phyloP scores from a whole-genome alignment of 2,797 vertebrate species.

The Siniperca scherzeri region DNA sequence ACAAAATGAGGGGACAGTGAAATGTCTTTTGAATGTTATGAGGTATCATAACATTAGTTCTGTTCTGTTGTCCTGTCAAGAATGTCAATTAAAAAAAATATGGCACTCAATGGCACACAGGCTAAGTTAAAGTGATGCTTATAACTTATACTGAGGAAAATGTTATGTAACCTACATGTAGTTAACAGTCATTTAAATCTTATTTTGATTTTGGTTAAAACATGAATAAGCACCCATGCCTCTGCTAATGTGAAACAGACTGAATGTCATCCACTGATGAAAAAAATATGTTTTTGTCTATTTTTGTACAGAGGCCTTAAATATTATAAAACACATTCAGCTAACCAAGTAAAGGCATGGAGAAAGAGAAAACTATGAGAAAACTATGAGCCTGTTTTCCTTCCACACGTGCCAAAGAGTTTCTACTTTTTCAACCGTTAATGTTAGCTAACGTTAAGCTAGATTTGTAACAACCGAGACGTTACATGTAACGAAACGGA shows the following conservation, averaged over 20 bases:
- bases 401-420: neutral
- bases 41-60: too few species aligned
- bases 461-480: neutral
- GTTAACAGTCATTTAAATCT: neutral
- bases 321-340: neutral
- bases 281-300: neutral
- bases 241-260: neutral
- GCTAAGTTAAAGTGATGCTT: neutral
- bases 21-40: too few species aligned
- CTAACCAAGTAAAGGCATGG: fast-evolving
- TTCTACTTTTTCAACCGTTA: neutral
- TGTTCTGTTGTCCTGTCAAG: too few species aligned
- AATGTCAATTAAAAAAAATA: neutral
- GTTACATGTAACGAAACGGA: neutral
- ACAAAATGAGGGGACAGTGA: too few species aligned
- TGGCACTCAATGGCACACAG: too few species aligned
- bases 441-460: neutral
- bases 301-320: neutral
- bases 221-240: neutral
- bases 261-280: neutral
- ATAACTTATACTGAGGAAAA: neutral
- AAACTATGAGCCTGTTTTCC: neutral
- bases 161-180: neutral
- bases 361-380: neutral
- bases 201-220: neutral